phyloP scores from a whole-genome alignment of 1,140 invertebrate genomes.

The Drosophila nikananu region DNA sequence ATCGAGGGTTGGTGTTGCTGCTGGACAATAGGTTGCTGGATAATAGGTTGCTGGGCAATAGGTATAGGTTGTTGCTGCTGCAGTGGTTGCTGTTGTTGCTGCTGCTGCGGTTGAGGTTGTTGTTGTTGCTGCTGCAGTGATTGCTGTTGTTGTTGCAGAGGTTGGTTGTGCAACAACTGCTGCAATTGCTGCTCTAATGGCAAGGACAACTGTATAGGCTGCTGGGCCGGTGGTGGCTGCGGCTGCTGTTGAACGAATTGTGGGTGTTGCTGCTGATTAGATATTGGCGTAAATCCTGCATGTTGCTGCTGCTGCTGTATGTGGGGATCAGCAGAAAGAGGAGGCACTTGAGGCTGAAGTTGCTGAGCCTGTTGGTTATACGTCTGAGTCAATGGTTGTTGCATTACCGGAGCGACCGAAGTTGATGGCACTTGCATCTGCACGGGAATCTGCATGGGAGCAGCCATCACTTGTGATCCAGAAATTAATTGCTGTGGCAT shows the following conservation, averaged over 20 bases:
- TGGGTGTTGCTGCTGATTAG: slow-evolving; percentile 26
- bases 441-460: slow-evolving; percentile 57
- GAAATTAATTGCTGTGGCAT: slow-evolving; percentile 71
- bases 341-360: slow-evolving; percentile 61
- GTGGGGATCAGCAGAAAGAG: slow-evolving; percentile 38
- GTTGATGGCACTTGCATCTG: slow-evolving; percentile 66
- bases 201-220: slow-evolving; percentile 68
- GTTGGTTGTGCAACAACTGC: slow-evolving; percentile 86
- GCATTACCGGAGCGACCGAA: slow-evolving; percentile 43
- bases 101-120: slow-evolving; percentile 27
- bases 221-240: slow-evolving; percentile 52
- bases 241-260: slow-evolving; percentile 78
- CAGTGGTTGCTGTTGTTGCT: slow-evolving; percentile 16
- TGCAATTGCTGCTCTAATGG: slow-evolving; percentile 86
- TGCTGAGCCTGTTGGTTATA: slow-evolving; percentile 29
- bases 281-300: slow-evolving; percentile 74
- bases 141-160: slow-evolving; percentile 74
- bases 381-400: slow-evolving; percentile 31
- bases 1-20: slow-evolving; percentile 67
- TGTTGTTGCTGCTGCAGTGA: background rate
- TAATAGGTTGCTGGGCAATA: slow-evolving; percentile 37
- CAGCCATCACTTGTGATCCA: slow-evolving; percentile 86
- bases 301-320: slow-evolving; percentile 37
- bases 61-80: background rate
- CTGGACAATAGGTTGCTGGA: slow-evolving; percentile 20